Evolutionary conservation across 2,797 vertebrate genomes (phyloP).

Genomic region (Streptopelia turtur): DNA sequence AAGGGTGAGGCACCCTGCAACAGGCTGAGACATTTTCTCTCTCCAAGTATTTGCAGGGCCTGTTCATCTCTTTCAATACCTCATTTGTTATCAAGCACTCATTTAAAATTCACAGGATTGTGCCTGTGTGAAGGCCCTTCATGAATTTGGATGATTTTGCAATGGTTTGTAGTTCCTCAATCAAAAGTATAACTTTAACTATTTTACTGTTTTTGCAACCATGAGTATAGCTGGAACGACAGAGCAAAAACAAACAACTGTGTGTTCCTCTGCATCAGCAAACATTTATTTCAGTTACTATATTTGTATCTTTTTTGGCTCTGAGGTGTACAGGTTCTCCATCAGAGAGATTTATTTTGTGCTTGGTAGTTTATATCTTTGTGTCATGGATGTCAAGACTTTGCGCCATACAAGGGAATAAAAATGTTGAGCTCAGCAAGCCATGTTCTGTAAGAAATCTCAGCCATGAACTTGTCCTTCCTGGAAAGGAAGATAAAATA

Average conservation of each 20-base stretch:
- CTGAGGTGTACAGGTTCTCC: not conserved
- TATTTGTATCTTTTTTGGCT: not conserved
- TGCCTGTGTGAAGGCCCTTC: not conserved
- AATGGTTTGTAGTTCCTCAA: not conserved
- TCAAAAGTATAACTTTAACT: not conserved
- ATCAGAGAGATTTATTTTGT: not conserved
- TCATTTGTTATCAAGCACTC: not conserved
- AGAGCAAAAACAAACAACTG: not conserved
- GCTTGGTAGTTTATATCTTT: not conserved
- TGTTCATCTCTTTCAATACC: not conserved
- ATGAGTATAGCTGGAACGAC: not conserved
- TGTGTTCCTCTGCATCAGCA: not conserved
- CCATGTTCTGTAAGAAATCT: not conserved
- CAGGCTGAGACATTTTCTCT: not conserved
- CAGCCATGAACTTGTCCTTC: not conserved
- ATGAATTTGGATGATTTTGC: not conserved
- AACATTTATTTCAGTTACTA: not conserved
- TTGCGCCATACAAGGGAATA: not conserved
- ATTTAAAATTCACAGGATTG: not conserved
- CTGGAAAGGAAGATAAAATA: not conserved
- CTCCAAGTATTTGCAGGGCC: not conserved
- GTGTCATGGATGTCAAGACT: not conserved
- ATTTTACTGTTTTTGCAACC: not conserved
- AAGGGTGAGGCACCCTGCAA: not conserved
- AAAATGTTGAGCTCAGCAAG: constrained; percentile 1